Base-by-base conservation (phyloP, 2,797 vertebrate species). In the Rhabdomys pumilio region DNA sequence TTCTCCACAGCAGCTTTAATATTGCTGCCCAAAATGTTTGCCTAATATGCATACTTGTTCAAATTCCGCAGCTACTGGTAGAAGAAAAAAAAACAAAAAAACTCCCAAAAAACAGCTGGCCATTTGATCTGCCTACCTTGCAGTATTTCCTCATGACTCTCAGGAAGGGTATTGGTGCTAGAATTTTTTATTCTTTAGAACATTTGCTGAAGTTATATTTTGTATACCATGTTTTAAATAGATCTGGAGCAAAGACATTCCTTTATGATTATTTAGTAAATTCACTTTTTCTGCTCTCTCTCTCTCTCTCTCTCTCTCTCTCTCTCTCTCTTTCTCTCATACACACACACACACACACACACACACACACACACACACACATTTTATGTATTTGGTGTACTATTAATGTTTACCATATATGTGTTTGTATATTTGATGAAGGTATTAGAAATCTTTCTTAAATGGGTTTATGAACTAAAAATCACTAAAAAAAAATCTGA, bases 21-120 rank as follows among this genome's bases (percentile, higher is more conserved):
- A 11, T 8, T 24, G 61, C 13, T 65, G 1, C 0, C 4, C 31
- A 0, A 6, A 53, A 29, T 12, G 41, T 1, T 55, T 34, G 19
- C 53, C n/a, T 41, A 44, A 1, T 47, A 1, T 57, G 38, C 50
- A 19, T 22, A 17, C 14, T 3, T 95, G 5, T 6, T 4, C 34
- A 4, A 9, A 6, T 41, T 44, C 38, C 34, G n/a, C n/a, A n/a
- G 24, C 55, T 94, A 73, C 14, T 19, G 1, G 8, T 13, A 34
- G 22, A 50, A 80, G 11, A 63, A 93, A 38, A 84, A 95, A n/a
- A n/a, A n/a, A n/a, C n/a, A n/a, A n/a, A n/a, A n/a, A n/a, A n/a
- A n/a, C n/a, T n/a, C n/a, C n/a, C n/a, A 89, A 81, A 17, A 89
- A 81, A 3, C 24, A 14, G 0, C 31, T 80, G 67, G 13, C 69